phyloP scores from a whole-genome alignment of 2,113 vertebrate genomes.

The Etheostoma cragini region DNA sequence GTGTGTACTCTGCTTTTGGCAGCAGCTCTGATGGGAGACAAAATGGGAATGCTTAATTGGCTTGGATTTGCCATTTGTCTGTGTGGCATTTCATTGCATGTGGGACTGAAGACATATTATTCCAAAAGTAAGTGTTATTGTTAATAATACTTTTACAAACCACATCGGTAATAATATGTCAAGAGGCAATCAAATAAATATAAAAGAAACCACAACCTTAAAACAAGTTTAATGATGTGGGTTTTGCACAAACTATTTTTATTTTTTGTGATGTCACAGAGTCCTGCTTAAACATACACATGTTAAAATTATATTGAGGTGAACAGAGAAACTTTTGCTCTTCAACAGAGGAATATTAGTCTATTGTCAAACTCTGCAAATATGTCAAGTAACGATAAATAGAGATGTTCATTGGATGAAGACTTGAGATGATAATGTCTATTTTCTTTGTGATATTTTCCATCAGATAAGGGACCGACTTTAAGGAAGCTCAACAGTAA shows the following conservation, averaged over 20 bases:
- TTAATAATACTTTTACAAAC: background rate
- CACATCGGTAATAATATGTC: background rate
- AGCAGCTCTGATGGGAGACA: conserved; percentile 88
- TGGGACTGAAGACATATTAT: conserved; percentile 88
- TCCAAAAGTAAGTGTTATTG: conserved; percentile 86
- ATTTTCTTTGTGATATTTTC: background rate
- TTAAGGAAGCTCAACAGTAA: conserved; percentile 75
- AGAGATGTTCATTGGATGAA: background rate
- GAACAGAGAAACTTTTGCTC: background rate
- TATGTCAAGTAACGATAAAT: background rate
- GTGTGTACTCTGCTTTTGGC: conserved; percentile 92
- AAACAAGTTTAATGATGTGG: too few relatives aligned
- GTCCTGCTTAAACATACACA: too few relatives aligned
- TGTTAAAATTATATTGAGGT: too few relatives aligned
- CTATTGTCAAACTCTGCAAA: background rate
- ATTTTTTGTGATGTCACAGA: too few relatives aligned
- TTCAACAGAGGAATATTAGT: background rate
- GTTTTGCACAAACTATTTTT: too few relatives aligned
- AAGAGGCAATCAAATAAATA: background rate
- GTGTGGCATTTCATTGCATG: conserved; percentile 91
- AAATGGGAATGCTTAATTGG: conserved; percentile 90
- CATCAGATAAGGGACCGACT: conserved; percentile 71
- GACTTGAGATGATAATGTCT: background rate
- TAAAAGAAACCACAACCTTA: background rate
- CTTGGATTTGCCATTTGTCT: conserved; percentile 93